Conservation (phyloP, 2,888 invertebrate species). For the Trachelus tabidus region DNA sequence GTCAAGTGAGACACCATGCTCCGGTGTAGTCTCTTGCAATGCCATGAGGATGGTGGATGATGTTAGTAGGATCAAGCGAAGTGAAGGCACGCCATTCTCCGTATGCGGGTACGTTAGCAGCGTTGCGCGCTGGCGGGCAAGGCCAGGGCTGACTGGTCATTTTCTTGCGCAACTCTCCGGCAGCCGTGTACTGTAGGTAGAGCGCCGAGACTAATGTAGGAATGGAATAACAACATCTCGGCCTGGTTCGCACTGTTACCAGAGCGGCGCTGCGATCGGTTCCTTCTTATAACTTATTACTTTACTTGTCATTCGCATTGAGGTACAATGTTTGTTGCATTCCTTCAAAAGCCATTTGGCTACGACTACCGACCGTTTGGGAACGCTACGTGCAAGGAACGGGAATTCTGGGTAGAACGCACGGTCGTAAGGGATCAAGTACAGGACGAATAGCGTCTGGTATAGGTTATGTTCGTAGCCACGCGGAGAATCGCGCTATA, state of each 20-base stretch:
- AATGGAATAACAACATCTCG: conserved; percentile 3
- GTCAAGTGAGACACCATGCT: conserved; percentile 7
- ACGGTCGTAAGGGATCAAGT: background rate
- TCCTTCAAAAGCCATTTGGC: background rate
- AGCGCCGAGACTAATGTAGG: background rate
- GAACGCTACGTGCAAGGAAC: background rate
- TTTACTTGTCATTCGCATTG: background rate
- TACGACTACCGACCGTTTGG: background rate
- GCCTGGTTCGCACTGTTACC: background rate
- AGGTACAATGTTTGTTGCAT: background rate
- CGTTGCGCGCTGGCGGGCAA: conserved; percentile 48
- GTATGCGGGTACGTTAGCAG: conserved; percentile 2
- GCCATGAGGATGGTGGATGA: background rate
- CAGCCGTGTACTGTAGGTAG: background rate
- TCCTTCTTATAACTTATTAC: background rate
- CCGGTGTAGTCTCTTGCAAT: background rate
- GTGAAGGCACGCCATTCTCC: conserved; percentile 7
- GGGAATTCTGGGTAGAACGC: background rate
- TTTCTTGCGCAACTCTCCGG: conserved; percentile 50
- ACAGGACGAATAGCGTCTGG: background rate
- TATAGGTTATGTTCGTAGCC: background rate
- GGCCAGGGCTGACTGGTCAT: conserved; percentile 56
- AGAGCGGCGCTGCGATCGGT: background rate
- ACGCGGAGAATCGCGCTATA: background rate
- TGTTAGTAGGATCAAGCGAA: background rate